phyloP scores from a whole-genome alignment of 1,140 invertebrate genomes.

The Drosophila bocqueti region DNA sequence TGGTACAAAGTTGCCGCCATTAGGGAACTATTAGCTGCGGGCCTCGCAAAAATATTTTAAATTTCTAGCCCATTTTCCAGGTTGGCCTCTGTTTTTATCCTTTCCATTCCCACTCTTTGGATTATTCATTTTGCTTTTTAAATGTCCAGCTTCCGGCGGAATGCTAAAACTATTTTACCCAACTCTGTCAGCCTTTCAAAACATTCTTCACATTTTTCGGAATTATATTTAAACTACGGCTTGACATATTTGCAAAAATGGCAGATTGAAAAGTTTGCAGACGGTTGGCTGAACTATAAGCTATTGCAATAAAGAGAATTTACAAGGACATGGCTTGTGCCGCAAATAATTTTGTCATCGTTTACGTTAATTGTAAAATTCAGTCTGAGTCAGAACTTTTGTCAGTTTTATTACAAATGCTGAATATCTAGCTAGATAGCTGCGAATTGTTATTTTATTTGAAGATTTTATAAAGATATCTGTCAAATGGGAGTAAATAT shows the following conservation, averaged over 20 bases:
- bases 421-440: too few relatives aligned
- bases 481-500: not conserved
- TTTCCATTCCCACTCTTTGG: not conserved
- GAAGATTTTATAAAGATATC: not conserved
- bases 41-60: slow-evolving; percentile 49
- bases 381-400: not conserved
- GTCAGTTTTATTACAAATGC: too few relatives aligned
- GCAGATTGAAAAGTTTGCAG: slow-evolving; percentile 9
- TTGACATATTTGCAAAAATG: slow-evolving; percentile 5
- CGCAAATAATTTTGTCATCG: not conserved
- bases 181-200: slow-evolving; percentile 22
- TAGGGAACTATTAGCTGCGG: slow-evolving; percentile 72
- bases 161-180: slow-evolving; percentile 27
- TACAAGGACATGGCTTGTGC: not conserved
- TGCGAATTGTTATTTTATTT: not conserved
- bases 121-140: slow-evolving; percentile 3
- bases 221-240: not conserved
- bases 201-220: slow-evolving; percentile 5
- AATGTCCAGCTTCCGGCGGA: not conserved
- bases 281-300: not conserved
- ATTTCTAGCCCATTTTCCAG: slow-evolving; percentile 20
- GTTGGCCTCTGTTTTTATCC: not conserved
- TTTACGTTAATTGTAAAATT: not conserved
- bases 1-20: slow-evolving; percentile 58
- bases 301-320: not conserved